These are phyloP conservation scores for Arion vulgaris DNA, from an alignment of 1,140 invertebrate species.

Conservation along the genomic window DNA sequence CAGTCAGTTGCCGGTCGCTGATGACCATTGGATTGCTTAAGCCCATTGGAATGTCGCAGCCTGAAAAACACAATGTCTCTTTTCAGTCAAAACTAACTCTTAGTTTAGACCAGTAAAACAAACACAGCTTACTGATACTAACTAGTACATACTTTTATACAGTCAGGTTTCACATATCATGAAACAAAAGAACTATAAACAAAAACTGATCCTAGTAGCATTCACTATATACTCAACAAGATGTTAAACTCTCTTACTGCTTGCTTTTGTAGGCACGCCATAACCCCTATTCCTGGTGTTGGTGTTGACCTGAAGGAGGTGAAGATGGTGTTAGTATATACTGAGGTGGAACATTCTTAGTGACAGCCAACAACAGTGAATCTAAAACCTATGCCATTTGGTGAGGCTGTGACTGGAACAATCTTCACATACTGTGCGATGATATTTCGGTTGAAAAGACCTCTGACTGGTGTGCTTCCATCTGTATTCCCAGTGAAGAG, in stretches of 20 bases:
- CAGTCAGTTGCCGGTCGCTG: conserved; percentile 50
- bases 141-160: no score
- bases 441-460: conserved; percentile 56
- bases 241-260: not conserved
- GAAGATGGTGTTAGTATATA: not conserved
- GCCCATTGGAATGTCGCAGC: conserved; percentile 60
- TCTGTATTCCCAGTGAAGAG: conserved; percentile 55
- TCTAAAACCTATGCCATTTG: conserved; percentile 44
- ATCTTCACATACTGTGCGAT: conserved; percentile 55
- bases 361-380: conserved; percentile 58
- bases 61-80: conserved; percentile 42
- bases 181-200: no score
- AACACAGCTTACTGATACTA: no score
- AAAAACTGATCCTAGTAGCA: not conserved
- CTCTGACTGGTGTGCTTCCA: conserved; percentile 47
- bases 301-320: not conserved
- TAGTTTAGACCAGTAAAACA: no score
- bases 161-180: no score
- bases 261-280: not conserved
- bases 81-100: not conserved
- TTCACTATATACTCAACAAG: not conserved
- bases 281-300: not conserved
- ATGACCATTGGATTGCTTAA: conserved; percentile 52
- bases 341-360: conserved; percentile 26
- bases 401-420: conserved; percentile 33